phyloP scores from a whole-genome alignment of 2,113 vertebrate genomes.

The Pituophis catenifer region DNA sequence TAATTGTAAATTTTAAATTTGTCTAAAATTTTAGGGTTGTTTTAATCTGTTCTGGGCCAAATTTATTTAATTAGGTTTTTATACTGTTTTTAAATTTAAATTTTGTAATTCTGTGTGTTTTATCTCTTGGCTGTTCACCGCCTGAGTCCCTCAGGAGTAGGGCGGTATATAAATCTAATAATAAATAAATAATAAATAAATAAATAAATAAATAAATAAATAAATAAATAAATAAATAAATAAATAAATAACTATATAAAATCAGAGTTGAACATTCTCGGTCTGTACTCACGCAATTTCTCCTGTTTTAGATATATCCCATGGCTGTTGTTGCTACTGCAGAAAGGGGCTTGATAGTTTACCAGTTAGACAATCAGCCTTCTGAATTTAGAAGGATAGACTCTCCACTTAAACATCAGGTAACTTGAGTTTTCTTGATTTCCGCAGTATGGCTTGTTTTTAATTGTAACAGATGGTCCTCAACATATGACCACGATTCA shows the following conservation, averaged over 20 bases:
- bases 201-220: too few species aligned
- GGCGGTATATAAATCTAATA: too few species aligned
- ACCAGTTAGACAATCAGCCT: constrained; percentile 96
- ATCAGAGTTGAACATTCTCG: neutral
- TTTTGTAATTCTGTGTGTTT: too few species aligned
- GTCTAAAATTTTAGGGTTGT: too few species aligned
- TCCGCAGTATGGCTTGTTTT: neutral
- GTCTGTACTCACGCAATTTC: neutral
- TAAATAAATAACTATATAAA: neutral
- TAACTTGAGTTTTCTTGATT: constrained; percentile 41
- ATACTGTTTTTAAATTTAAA: too few species aligned
- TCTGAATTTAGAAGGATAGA: constrained; percentile 96
- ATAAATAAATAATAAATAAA: too few species aligned
- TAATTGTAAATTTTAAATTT: too few species aligned
- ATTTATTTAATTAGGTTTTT: too few species aligned
- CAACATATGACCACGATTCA: neutral
- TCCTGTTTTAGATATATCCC: constrained; percentile 83
- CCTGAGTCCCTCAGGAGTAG: too few species aligned
- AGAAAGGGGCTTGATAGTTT: constrained; percentile 93
- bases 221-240: too few species aligned
- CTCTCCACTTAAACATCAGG: constrained; percentile 98
- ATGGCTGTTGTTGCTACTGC: constrained; percentile 98
- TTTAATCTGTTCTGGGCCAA: too few species aligned
- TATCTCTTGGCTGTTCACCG: too few species aligned
- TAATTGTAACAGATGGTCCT: neutral